Evolutionary conservation across 2,888 invertebrate genomes (phyloP).

Genomic region (Petrophora chlorosata): DNA sequence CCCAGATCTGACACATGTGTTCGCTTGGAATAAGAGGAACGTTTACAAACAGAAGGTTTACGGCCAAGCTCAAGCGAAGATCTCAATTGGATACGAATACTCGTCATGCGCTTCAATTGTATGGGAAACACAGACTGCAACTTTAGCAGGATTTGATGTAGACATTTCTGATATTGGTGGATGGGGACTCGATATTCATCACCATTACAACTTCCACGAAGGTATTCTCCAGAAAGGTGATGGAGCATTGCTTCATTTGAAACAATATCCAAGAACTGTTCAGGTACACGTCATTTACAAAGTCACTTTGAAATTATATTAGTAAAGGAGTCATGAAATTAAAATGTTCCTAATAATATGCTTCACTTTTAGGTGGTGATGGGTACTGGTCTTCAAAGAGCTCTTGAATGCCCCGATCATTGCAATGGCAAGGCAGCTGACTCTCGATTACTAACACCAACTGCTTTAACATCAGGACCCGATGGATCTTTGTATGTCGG

Average conservation of each 20-base stretch:
- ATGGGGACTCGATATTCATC: conserved; percentile 99
- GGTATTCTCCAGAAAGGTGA: conserved; percentile 99
- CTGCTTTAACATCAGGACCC: conserved; percentile 96
- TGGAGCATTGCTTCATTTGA: conserved; percentile 96
- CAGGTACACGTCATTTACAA: conserved; percentile 69
- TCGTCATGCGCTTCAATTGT: conserved; percentile 93
- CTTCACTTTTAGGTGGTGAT: conserved; percentile 89
- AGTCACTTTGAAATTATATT: not conserved
- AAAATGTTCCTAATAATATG: not conserved
- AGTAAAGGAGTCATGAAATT: not conserved
- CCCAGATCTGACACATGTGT: conserved; percentile 96
- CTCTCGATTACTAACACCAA: conserved; percentile 94
- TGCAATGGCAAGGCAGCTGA: conserved; percentile 94
- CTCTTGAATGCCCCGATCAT: conserved; percentile 93
- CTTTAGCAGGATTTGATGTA: conserved; percentile 97
- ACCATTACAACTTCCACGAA: conserved; percentile 99
- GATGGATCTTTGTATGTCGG: conserved; percentile 99
- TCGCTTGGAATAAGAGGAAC: conserved; percentile 99
- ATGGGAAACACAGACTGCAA: conserved; percentile 98
- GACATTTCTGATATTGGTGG: conserved; percentile 98
- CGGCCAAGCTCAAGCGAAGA: conserved; percentile 93
- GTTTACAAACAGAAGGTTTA: conserved; percentile 98
- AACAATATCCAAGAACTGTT: conserved; percentile 95
- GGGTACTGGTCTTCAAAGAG: conserved; percentile 95
- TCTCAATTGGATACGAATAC: conserved; percentile 97